Base-by-base conservation (phyloP, 2,888 invertebrate species). In the Brachyopa scutellaris region DNA sequence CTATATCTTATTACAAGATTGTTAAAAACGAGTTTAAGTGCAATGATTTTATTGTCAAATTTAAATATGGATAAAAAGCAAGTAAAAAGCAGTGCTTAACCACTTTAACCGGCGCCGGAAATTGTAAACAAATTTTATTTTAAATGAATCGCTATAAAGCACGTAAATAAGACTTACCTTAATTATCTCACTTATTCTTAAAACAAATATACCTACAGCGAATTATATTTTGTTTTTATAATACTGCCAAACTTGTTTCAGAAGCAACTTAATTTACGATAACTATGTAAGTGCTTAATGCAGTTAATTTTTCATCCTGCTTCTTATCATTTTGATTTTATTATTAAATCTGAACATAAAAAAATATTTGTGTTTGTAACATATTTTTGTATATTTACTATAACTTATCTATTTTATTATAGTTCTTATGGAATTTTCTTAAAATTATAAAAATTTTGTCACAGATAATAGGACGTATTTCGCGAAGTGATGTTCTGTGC, bases 311-410 rank as follows among this genome's bases (percentile, higher is more conserved):
- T 38, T 49, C 47, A 57, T 47, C 36, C 80, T 57, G 67, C 62
- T 69, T 36, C 62, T 69, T 76, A 74, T 76, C 36, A 80, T 76
- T 80, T 80, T 57, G 69, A 76, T 76, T 76, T 78, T 73, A 57
- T 51, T 78, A 64, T 78, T 70, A 64, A 64, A 64, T 70, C 57
- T 76, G 69, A 80, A 80, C 80, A 80, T 80, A 80, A 80, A 80
- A 80, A 80, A 80, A 80, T 80, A 80, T 80, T 76, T 80, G 74
- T 79, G 74, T 80, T 80, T 72, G 72, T 66, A 80, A 80, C 74
- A 69, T 74, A 74, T 69, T 57, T 74, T 42, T 76, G 76, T 80
- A 76, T 80, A 76, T 73, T 73, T 57, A 76, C 80, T 80, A 76
- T 80, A 76, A 80, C 80, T 80, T 76, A 76, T 69, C 69, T 80